A percentile compares a stretch with the other conserved stretches of the same genome.
Evolutionary conservation across 2,797 vertebrate genomes (phyloP).

Genomic region (Argya squamiceps): DNA sequence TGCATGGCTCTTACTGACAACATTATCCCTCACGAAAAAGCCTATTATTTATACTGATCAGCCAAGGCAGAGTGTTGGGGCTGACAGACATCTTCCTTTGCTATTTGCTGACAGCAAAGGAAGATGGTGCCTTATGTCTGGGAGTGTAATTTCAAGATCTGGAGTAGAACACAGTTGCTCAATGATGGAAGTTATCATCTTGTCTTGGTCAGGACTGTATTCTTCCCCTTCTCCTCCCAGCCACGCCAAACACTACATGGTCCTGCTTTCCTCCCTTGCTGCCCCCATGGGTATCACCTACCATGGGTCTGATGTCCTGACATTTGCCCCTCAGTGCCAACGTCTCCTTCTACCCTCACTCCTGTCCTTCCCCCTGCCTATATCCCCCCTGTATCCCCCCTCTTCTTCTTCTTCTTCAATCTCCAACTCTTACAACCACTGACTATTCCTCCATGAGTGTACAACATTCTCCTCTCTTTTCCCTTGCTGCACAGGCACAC

Average conservation of each 20-base stretch:
- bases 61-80: not conserved
- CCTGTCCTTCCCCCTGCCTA: not conserved
- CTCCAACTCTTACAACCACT: not conserved
- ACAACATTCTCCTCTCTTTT: not conserved
- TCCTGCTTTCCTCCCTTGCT: not conserved
- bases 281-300: not conserved
- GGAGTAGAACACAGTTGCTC: not conserved
- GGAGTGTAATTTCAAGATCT: fast-evolving
- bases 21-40: not conserved
- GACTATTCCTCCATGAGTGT: not conserved
- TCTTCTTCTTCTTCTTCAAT: not conserved
- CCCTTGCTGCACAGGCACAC: not conserved
- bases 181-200: not conserved
- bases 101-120: not conserved
- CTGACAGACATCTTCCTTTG: not conserved
- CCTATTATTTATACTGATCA: not conserved
- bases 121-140: fast-evolving
- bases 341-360: fast-evolving
- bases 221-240: not conserved
- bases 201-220: not conserved
- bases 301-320: not conserved
- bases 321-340: not conserved
- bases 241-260: not conserved
- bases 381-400: fast-evolving
- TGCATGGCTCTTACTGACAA: not conserved